A percentile compares a stretch with the other conserved stretches of the same genome.
Evolutionary conservation across 1,140 invertebrate species (phyloP).

Genomic region (Drosophila paulistorum): DNA sequence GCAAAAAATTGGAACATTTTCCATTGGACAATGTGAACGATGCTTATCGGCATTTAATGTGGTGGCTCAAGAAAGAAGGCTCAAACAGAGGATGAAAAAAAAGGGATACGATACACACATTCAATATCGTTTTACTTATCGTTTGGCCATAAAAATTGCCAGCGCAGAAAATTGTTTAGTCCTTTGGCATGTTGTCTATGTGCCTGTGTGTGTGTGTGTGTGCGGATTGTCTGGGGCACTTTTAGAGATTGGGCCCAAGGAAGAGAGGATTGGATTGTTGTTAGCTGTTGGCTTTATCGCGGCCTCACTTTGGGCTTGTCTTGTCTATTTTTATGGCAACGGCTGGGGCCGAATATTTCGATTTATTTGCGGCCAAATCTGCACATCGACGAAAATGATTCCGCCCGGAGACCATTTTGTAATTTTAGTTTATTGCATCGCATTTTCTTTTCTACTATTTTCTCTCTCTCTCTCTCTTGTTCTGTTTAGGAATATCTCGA

Average conservation of each 20-base stretch:
- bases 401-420: constrained; percentile 39
- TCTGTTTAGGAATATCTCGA: constrained; percentile 35
- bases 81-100: constrained; percentile 37
- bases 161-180: constrained; percentile 81
- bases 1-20: constrained; percentile 19
- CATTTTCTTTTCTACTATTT: constrained; percentile 34
- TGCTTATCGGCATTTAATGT: constrained; percentile 75
- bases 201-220: neutral
- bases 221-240: constrained; percentile 58
- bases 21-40: constrained; percentile 58
- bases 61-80: constrained; percentile 22
- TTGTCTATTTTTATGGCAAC: constrained; percentile 70
- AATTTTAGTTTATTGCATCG: constrained; percentile 64
- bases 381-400: constrained; percentile 39
- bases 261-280: constrained; percentile 46
- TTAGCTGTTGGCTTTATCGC: constrained; percentile 53
- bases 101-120: constrained; percentile 56
- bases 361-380: constrained; percentile 75
- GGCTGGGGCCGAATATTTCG: constrained; percentile 59
- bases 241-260: constrained; percentile 68
- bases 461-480: neutral
- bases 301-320: constrained; percentile 39
- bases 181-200: constrained; percentile 60
- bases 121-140: constrained; percentile 81
- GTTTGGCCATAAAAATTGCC: constrained; percentile 80